Conservation (phyloP, 2,888 invertebrate genomes). For the Oegoconia quadripuncta region DNA sequence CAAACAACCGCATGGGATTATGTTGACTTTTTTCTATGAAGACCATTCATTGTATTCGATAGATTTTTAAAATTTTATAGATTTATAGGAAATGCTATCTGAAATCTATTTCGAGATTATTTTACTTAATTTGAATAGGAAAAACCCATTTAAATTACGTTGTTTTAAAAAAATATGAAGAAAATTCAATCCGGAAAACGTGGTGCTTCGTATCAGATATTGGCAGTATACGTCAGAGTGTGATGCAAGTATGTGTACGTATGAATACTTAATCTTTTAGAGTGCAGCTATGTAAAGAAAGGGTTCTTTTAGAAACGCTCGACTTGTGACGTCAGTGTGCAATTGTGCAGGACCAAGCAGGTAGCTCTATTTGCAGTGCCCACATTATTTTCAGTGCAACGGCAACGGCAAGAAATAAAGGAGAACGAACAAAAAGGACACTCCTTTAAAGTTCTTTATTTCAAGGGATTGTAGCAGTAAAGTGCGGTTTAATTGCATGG, state of each 20-base stretch:
- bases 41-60: too few species aligned
- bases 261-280: not conserved
- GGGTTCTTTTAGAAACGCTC: constrained; percentile 33
- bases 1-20: constrained; percentile 54
- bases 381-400: constrained; percentile 56
- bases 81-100: too few species aligned
- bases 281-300: constrained; percentile 27
- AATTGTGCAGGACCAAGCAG: constrained; percentile 47
- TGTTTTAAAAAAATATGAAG: too few species aligned
- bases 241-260: not conserved
- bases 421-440: constrained; percentile 58
- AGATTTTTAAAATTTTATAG: too few species aligned
- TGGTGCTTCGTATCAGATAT: too few species aligned
- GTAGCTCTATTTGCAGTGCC: constrained; percentile 45
- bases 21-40: constrained; percentile 26
- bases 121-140: too few species aligned
- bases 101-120: too few species aligned
- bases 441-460: constrained; percentile 72
- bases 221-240: too few species aligned
- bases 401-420: constrained; percentile 52
- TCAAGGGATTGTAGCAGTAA: constrained; percentile 69
- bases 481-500: constrained; percentile 74
- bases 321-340: constrained; percentile 38
- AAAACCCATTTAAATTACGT: too few species aligned
- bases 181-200: too few species aligned